Evolutionary conservation across 2,113 vertebrate genomes (phyloP), one percentile per base, ranked within the genome.

Genomic region (Silurus meridionalis): DNA sequence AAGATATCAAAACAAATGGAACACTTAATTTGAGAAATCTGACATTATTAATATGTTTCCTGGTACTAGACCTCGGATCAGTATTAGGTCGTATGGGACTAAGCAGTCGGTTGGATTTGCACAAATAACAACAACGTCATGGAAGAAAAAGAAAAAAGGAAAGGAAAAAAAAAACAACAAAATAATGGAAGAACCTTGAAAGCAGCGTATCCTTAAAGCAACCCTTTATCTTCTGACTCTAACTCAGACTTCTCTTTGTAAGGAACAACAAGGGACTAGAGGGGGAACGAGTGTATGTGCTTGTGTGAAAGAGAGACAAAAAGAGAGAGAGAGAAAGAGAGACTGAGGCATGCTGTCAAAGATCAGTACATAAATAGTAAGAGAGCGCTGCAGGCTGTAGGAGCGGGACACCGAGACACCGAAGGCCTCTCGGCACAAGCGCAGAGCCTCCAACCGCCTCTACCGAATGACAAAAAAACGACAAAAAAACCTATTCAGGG

Each of bases 311-410:
- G 71, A 9, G 71, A 8, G 85, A 63, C 61, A 28, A 37, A 50
- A 78, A 55, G 86, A 28, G 80, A 9, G 86, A 28, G 80, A 50
- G n/a, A 19, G 67, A 46, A 57, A 21, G n/a, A 53, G 60, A 79
- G 74, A 87, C 87, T 90, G 84, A 84, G 71, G 88, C 89, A 90
- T 85, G 81, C 93, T 92, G 92, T 93, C 93, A 94, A 91, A 93
- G 92, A 93, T 93, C 91, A 93, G 91, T 91, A 93, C 92, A 94
- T 93, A 93, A 94, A 94, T 94, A 94, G 92, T 93, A 92, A 94
- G 92, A 91, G 90, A 91, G 85, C 61, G 91, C 92, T 94, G 53
- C 87, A 88, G 94, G 93, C 92, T 63, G 89, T 74, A 87, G 90
- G 88, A 92, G 89, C 89, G 57, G 86, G 83, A 93, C 89, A 92